Conservation (phyloP, 1,140 invertebrate genomes). For the Latrodectus geometricus region DNA sequence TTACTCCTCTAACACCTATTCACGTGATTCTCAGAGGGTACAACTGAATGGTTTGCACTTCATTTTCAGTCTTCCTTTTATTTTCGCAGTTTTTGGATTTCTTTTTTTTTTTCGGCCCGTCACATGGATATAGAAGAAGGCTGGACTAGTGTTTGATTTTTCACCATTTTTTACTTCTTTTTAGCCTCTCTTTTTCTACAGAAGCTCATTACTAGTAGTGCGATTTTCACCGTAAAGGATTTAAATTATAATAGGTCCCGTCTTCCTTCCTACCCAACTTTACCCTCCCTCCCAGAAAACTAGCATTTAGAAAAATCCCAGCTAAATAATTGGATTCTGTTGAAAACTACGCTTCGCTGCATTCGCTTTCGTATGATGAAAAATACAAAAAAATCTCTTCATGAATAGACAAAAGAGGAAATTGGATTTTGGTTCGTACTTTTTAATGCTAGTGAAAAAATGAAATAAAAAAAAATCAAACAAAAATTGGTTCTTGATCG, state of each 20-base stretch:
- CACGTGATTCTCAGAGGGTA: conserved; percentile 30
- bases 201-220: not conserved
- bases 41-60: not conserved
- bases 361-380: conserved; percentile 6
- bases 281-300: not conserved
- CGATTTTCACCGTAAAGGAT: conserved; percentile 31
- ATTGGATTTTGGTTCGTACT: conserved; percentile 32
- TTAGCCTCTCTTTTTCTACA: not conserved
- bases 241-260: conserved; percentile 47
- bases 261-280: no score
- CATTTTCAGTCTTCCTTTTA: conserved; percentile 8
- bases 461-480: not conserved
- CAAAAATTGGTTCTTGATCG: not conserved
- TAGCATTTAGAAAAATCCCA: conserved; percentile 53
- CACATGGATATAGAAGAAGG: not conserved
- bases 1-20: conserved; percentile 41
- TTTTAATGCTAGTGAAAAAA: not conserved
- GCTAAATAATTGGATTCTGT: conserved; percentile 59
- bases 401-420: conserved; percentile 51
- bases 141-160: not conserved
- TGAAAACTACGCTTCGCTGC: conserved; percentile 23
- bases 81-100: not conserved
- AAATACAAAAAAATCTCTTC: conserved; percentile 9
- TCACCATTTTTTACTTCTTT: not conserved
- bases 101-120: not conserved